Evolutionary conservation across 1,140 invertebrate species (phyloP).

Genomic region (Drosophila arawakana): DNA sequence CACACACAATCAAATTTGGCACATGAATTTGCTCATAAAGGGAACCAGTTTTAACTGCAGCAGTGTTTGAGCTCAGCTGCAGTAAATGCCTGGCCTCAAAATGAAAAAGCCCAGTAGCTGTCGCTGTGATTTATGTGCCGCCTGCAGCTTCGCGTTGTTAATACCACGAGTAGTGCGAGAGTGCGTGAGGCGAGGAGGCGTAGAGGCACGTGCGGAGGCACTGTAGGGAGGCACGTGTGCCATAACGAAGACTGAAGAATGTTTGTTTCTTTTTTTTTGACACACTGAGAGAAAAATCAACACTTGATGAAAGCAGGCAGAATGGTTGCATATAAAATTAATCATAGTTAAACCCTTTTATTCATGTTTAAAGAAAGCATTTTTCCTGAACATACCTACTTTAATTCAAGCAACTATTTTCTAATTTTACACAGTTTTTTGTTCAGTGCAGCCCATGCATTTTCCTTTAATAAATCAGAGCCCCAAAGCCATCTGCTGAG

Average conservation of each 20-base stretch:
- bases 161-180: not conserved
- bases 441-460: not conserved
- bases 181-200: slow-evolving; percentile 21
- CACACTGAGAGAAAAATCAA: too few relatives aligned
- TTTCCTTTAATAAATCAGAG: slow-evolving; percentile 26
- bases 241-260: too few relatives aligned
- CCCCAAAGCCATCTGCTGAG: slow-evolving; percentile 45
- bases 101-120: slow-evolving; percentile 65
- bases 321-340: too few relatives aligned
- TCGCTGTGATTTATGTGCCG: slow-evolving; percentile 63
- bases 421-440: not conserved
- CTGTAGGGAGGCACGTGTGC: too few relatives aligned
- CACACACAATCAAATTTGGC: slow-evolving; percentile 2
- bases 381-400: too few relatives aligned
- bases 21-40: not conserved
- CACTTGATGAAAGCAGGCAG: too few relatives aligned
- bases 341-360: too few relatives aligned
- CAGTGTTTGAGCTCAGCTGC: slow-evolving; percentile 18
- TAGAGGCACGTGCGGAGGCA: not conserved
- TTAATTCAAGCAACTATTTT: too few relatives aligned
- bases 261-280: too few relatives aligned
- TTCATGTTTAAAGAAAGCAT: too few relatives aligned
- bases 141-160: slow-evolving; percentile 36
- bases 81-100: slow-evolving; percentile 29
- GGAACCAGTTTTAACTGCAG: slow-evolving; percentile 13